These are phyloP conservation scores for Caenorhabditis brenneri DNA, from an alignment of 1,140 invertebrate species.

Conservation along the genomic window DNA sequence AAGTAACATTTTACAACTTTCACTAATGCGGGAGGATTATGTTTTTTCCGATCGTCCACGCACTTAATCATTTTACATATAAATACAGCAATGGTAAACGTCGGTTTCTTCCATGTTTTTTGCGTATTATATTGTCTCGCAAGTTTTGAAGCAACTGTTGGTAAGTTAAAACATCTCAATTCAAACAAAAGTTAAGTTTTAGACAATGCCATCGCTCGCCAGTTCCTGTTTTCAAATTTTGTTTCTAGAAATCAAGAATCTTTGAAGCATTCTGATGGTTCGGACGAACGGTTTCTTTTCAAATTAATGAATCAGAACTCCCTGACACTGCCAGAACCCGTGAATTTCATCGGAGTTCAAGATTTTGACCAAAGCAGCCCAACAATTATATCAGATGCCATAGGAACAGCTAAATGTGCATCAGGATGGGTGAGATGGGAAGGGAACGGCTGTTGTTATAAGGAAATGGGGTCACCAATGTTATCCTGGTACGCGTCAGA, in stretches of 20 bases:
- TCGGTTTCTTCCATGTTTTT: neutral
- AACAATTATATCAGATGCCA: neutral
- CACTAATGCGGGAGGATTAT: neutral
- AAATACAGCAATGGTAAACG: neutral
- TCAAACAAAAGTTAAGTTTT: too few relatives aligned
- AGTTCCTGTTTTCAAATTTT: neutral
- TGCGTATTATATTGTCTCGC: neutral
- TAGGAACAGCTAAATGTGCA: conserved; percentile 3
- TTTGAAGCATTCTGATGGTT: neutral
- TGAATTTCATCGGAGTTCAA: neutral
- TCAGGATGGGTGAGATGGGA: neutral
- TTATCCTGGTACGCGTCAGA: neutral
- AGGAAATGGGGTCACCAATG: neutral
- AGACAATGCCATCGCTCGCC: neutral
- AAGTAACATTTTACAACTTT: neutral
- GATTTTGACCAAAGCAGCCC: neutral
- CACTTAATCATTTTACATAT: neutral
- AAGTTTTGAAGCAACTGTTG: too few relatives aligned
- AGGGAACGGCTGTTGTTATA: neutral
- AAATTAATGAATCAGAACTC: conserved; percentile 1
- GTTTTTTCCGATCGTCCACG: neutral
- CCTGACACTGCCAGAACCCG: neutral
- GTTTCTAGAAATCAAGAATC: neutral
- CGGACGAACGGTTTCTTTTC: neutral
- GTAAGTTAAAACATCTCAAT: too few relatives aligned